Base-by-base conservation (phyloP, 2,113 vertebrate genomes). In the Oryzias curvinotus region DNA sequence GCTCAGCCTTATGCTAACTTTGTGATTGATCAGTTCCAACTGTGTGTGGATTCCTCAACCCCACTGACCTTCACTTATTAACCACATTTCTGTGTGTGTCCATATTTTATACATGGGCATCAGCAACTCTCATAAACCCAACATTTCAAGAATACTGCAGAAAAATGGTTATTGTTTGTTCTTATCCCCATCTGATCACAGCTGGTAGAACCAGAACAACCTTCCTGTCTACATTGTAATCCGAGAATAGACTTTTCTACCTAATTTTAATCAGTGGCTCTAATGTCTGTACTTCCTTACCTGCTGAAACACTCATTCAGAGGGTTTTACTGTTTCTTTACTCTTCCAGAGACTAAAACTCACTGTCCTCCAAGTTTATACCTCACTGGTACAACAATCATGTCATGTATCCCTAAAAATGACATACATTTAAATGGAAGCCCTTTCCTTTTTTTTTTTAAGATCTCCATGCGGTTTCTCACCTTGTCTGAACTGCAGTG, bases 11-110 rank as follows among this genome's bases (percentile, higher is more conserved):
- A 36, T 36, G 36, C 36, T 36, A 10, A 36, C 36, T 10, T 36
- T 36, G 36, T 12, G 36, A 36, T 36, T 17, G 54, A 8, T 45
- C 7, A 4, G 0, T 10, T 49, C 45, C 1, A 65, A 26, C 1
- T 21, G 42, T 5, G 19, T 15, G 26, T 65, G 14, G 65, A 36
- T 60, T 28, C 3, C 17, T 13, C 49, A 54, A 42, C 21, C 23
- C 14, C 14, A 57, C 80, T 86, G 85, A 87, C 85, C 79, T 90
- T 90, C 85, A 87, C 51, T 3, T 23, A 56, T 57, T 7, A 64
- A 4, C 26, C 19, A 52, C 0, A 23, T 21, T 17, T 62, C 1
- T 36, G 42, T 36, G 8, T 7, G 1, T 18, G 45, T 10, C 8
- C 19, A 54, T 14, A 19, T 54, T 14, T 19, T 13, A n/a, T n/a